Evolutionary conservation across 2,113 vertebrate genomes (phyloP), one percentile per base, ranked within the genome.

Genomic region (Ictidomys tridecemlineatus): DNA sequence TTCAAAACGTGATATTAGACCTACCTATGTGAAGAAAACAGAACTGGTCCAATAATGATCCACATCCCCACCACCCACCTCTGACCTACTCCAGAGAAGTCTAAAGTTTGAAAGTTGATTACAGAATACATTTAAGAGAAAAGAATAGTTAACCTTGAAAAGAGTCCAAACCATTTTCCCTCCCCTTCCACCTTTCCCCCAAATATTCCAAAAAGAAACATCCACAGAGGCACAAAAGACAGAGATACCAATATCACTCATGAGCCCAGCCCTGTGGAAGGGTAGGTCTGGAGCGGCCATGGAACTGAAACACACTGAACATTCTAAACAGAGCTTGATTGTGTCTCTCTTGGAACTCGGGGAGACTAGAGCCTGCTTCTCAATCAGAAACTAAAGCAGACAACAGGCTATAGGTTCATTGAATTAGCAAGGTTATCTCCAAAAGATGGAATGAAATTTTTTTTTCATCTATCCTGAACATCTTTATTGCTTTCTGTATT

Each of bases 1-100:
- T 95, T 85, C 96, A 93, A 95, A 89, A 67, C 87, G 70, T 93
- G 88, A 91, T 65, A 8, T 67, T 80, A 84, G 70, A 53, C 45
- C 70, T 53, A 48, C 76, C 79, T 48, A 72, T n/a, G 30, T 17
- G 30, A 90, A 93, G 72, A 74, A 11, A 85, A 20, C 9, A 94
- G 34, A 94, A 34, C n/a, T 72, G 17, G 34, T 51, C 70, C 58
- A 73, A 70, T 48, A 95, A 79, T 17, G 42, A 28, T 82, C n/a
- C 78, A 45, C 78, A 51, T 20, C 26, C 63, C 51, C 42, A 39
- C 13, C 24, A 91, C 28, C 48, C 37, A 91, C 70, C 24, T 91
- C 79, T 93, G 85, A 93, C 69, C 94, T 53, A 96, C 39, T 94
- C 96, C 73, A 83, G 16, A 56, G 18, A 89, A 89, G 24, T 83